Evolutionary conservation across 2,113 vertebrate species (phyloP).

Genomic region (Pitta sordida): DNA sequence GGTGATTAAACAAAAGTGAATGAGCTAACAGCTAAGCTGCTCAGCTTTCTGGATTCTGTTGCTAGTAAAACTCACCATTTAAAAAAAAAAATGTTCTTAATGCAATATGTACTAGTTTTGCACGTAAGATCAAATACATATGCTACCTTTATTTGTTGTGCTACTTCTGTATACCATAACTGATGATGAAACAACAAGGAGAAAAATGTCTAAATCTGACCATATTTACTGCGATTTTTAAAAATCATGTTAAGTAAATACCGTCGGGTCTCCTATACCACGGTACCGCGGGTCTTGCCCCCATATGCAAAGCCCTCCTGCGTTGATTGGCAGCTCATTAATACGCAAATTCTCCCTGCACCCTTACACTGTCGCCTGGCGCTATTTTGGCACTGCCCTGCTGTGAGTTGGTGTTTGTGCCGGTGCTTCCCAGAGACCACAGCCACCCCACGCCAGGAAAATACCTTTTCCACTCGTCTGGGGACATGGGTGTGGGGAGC

Average conservation of each 20-base stretch:
- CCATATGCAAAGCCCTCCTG: no score
- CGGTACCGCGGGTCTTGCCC: no score
- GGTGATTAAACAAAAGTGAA: neutral
- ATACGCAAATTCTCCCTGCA: no score
- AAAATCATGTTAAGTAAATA: neutral
- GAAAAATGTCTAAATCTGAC: neutral
- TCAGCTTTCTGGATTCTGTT: neutral
- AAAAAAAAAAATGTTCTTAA: neutral
- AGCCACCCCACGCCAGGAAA: no score
- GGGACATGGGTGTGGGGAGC: no score
- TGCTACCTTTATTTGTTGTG: neutral
- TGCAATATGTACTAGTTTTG: neutral
- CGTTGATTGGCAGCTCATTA: no score
- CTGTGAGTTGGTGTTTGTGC: no score
- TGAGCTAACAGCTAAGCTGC: neutral
- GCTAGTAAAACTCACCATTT: neutral
- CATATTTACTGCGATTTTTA: neutral
- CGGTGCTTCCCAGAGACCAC: no score
- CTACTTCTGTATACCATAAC: neutral
- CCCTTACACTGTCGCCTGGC: no score
- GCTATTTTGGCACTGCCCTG: no score
- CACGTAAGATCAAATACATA: neutral
- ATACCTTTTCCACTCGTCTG: no score
- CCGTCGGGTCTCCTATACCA: no score
- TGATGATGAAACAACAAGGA: neutral